phyloP scores from a whole-genome alignment of 2,888 invertebrate species.

The Pammene aurita region DNA sequence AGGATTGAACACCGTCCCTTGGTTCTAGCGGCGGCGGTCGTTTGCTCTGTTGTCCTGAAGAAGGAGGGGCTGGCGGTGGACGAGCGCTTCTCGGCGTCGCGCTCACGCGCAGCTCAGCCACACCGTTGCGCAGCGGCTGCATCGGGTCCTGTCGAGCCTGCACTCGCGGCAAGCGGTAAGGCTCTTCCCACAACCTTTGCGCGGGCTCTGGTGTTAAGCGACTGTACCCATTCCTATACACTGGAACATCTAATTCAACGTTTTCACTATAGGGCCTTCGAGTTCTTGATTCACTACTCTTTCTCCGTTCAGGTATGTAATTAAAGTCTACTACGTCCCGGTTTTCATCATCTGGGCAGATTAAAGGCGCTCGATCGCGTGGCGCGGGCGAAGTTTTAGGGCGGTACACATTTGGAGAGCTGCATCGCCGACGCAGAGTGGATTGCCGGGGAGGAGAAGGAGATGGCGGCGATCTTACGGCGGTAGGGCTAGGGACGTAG shows the following conservation, averaged over 20 bases:
- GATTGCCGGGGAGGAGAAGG: constrained; percentile 72
- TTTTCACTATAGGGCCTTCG: constrained; percentile 77
- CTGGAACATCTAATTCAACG: constrained; percentile 69
- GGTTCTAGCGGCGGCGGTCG: constrained; percentile 74
- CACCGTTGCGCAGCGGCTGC: constrained; percentile 70
- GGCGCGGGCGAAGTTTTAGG: constrained; percentile 60
- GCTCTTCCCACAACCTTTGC: constrained; percentile 75
- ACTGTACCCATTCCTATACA: constrained; percentile 72
- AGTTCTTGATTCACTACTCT: constrained; percentile 64
- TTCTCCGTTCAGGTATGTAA: constrained; percentile 67
- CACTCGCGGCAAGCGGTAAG: constrained; percentile 74
- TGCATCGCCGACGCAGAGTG: constrained; percentile 71
- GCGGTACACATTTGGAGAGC: constrained; percentile 77
- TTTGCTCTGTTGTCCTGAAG: constrained; percentile 54
- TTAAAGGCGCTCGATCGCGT: constrained; percentile 66
- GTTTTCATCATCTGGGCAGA: constrained; percentile 70
- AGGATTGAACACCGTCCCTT: constrained; percentile 68
- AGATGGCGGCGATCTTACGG: constrained; percentile 73
- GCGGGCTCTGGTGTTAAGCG: constrained; percentile 61
- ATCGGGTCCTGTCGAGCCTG: constrained; percentile 71
- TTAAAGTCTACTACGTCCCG: constrained; percentile 71
- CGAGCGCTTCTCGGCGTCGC: constrained; percentile 70
- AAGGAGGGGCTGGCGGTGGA: constrained; percentile 71
- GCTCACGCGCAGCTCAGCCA: constrained; percentile 75
- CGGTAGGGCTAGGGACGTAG: constrained; percentile 87